These are phyloP conservation scores for Lycophotia porphyrea DNA, from an alignment of 2,888 invertebrate genomes.

Conservation along the genomic window DNA sequence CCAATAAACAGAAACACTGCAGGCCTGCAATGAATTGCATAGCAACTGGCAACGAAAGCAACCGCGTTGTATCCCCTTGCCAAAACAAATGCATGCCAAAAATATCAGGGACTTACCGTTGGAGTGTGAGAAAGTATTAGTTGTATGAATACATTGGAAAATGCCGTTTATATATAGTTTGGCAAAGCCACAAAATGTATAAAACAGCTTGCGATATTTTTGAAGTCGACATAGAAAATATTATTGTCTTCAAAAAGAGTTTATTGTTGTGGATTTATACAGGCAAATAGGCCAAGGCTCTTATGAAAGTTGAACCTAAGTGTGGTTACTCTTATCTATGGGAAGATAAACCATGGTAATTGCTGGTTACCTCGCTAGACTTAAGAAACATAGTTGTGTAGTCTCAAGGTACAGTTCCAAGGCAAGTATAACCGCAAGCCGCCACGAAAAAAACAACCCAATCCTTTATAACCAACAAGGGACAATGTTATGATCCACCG, in stretches of 20 bases:
- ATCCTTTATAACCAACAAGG: too few relatives aligned
- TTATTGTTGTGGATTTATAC: neutral
- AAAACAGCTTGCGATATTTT: conserved; percentile 7
- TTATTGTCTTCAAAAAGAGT: neutral
- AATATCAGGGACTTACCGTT: conserved; percentile 14
- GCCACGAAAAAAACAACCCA: too few relatives aligned
- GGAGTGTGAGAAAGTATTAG: conserved; percentile 43
- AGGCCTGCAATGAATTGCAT: conserved; percentile 17
- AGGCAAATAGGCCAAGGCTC: neutral
- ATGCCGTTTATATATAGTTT: conserved; percentile 24
- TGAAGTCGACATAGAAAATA: neutral
- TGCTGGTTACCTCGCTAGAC: too few relatives aligned
- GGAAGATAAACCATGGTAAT: neutral
- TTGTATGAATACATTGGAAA: conserved; percentile 52
- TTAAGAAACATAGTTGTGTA: too few relatives aligned
- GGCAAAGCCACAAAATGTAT: conserved; percentile 30
- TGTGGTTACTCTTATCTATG: neutral
- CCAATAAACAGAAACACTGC: conserved; percentile 2
- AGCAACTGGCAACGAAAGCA: conserved; percentile 26
- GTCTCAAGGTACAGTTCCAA: too few relatives aligned
- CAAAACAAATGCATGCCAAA: conserved; percentile 50
- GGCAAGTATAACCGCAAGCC: too few relatives aligned
- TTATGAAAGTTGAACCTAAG: neutral
- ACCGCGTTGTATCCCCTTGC: conserved; percentile 25
- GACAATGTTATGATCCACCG: too few relatives aligned